Base-by-base conservation (phyloP, 2,888 invertebrate genomes). In the Sarcophaga rosellei region DNA sequence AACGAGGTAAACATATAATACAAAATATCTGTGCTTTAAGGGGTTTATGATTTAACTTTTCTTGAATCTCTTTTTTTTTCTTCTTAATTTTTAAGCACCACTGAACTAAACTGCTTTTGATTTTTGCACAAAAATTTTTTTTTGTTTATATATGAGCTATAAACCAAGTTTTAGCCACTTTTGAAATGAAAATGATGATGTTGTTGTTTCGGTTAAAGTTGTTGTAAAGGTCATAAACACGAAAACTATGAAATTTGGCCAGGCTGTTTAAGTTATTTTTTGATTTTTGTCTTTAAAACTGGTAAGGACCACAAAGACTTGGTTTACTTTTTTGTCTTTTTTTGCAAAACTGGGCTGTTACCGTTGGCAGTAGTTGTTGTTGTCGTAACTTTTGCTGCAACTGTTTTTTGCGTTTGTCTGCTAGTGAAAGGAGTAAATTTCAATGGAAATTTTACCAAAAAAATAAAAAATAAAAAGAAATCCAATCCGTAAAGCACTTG, bases 341-440 rank as follows among this genome's bases (percentile, higher is more conserved):
- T 3, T 68, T 10, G 8, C 8, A 53, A 15, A 53, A 53, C 12
- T 78, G 17, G 21, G 61, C 59, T 72, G 17, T 2, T 73, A 59
- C 21, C 59, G 6, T 2, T 57, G 15, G 3, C 61, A 17, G 21
- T 61, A 5, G 15, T 21, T 63, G 23, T 21, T 63, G 23, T 4
- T 57, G 69, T 11, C 61, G 61, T 8, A 53, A 53, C 53, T 53
- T 53, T 17, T 53, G 53, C 17, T 53, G 53, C 53, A 53, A 53
- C 15, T 53, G 15, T 53, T 53, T 53, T 15, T 53, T 53, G 12
- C 1, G 59, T 75, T 53, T 65, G 4, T 3, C 62, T 66, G 44
- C n/a, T 57, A 47, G 84, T 80, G 84, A 84, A 84, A 84, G 84
- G 84, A 84, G 63, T 21, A 23, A 84, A 75, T 86, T 86, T 86